Evolutionary conservation across 2,888 invertebrate genomes (phyloP), one percentile per base, ranked within the genome.

Genomic region (Drosophila peninsularis): DNA sequence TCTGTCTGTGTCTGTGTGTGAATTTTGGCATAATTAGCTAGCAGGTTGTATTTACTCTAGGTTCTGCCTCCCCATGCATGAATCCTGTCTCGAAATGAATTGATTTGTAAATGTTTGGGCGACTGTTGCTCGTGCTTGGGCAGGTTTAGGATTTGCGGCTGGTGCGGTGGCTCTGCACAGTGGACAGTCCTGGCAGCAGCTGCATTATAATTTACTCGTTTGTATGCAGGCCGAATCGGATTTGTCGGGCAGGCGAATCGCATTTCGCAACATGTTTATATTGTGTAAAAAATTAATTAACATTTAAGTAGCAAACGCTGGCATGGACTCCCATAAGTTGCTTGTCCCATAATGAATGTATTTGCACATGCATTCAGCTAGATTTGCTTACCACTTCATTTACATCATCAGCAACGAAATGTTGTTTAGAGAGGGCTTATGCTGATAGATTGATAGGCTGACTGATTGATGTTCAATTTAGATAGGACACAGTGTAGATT

Each of bases 141-240:
- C 21, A 36, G 67, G 27, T 57, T 63, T 57, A 55, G 73, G 47
- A 65, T 63, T 66, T 76, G 77, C 21, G 57, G 47, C 19, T 50
- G 42, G 13, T 37, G 17, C 10, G 39, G 10, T 17, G 39, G 13
- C 14, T 14, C 7, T 21, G 14, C 7, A 14, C 42, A 42, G 7
- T 42, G 42, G 13, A 55, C 53, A 45, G 63, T 39, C 14, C 49
- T 49, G 80, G 71, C 71, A 81, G 71, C 81, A 81, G 72, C 72
- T 81, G 81, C 81, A 72, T 50, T 65, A 81, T 81, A 81, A 83
- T 81, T 81, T 80, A 77, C 71, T 80, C 72, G 78, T 83, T 81
- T 82, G 80, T 77, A 82, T 81, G 81, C 81, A 79, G 60, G 24
- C 52, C 66, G 42, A 80, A 73, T 73, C 71, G 50, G 80, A 71